Conservation (phyloP, 1,140 invertebrate genomes). For the Druon quercuslanigerum region DNA sequence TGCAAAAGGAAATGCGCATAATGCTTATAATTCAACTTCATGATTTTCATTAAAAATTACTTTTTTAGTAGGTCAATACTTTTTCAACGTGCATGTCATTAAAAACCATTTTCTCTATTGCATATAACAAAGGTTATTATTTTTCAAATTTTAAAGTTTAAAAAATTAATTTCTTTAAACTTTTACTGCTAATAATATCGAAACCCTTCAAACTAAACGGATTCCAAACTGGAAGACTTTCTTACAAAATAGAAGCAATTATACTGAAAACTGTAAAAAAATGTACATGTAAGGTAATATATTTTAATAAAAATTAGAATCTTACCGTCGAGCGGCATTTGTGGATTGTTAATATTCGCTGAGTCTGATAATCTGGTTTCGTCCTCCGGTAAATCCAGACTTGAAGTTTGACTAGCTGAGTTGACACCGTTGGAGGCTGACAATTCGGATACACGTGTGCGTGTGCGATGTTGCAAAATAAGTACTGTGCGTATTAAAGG, state of each 20-base stretch:
- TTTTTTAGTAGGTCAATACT: too few species aligned
- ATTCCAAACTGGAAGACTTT: too few species aligned
- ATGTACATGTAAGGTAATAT: neutral
- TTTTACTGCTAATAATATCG: too few species aligned
- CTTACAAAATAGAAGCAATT: too few species aligned
- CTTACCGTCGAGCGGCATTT: conserved; percentile 53
- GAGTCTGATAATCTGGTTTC: conserved; percentile 37
- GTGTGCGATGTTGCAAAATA: conserved; percentile 72
- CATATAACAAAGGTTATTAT: neutral
- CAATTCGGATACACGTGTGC: conserved; percentile 62
- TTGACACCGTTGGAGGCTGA: conserved; percentile 52
- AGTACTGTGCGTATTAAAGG: conserved; percentile 75
- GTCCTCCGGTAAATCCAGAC: conserved; percentile 59
- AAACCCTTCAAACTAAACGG: too few species aligned
- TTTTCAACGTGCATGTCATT: too few species aligned
- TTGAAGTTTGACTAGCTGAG: conserved; percentile 40
- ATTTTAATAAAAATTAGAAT: conserved; percentile 13
- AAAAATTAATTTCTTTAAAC: too few species aligned
- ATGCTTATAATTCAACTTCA: too few species aligned
- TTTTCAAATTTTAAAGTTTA: neutral
- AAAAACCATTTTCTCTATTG: too few species aligned
- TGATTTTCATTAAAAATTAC: too few species aligned
- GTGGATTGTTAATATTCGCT: conserved; percentile 57
- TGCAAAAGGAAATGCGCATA: too few species aligned
- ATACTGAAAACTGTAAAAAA: neutral